Conservation (phyloP, 2,888 invertebrate species). For the Netelia melanura region DNA sequence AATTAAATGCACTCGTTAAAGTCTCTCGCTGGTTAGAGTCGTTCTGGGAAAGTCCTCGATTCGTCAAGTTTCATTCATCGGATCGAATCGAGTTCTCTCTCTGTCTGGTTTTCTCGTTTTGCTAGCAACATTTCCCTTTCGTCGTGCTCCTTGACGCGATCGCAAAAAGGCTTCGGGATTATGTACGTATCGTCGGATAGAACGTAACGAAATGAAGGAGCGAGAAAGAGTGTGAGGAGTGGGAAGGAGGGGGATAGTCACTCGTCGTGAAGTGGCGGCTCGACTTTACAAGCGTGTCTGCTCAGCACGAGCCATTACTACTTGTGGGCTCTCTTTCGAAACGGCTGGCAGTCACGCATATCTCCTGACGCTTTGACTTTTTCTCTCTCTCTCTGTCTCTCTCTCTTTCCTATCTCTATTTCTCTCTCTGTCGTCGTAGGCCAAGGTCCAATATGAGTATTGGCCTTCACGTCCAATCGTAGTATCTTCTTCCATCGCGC, state of each 20-base stretch:
- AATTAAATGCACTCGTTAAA: background rate
- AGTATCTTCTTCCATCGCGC: slow-evolving; percentile 26
- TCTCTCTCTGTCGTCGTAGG: slow-evolving; percentile 31
- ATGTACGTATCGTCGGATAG: background rate
- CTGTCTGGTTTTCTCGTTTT: background rate
- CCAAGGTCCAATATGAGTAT: slow-evolving; percentile 56
- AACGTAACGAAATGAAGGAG: background rate
- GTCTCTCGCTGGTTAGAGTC: background rate
- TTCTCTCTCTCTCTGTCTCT: background rate
- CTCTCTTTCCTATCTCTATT: background rate
- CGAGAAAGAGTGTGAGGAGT: slow-evolving; percentile 5
- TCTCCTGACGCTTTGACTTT: slow-evolving; percentile 16
- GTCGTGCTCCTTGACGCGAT: slow-evolving; percentile 27
- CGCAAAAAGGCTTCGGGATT: slow-evolving; percentile 39
- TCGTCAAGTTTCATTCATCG: background rate
- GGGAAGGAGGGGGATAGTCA: slow-evolving; percentile 6
- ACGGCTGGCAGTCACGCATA: slow-evolving; percentile 62
- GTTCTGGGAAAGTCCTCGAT: slow-evolving; percentile 3
- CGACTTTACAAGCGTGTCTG: slow-evolving; percentile 38
- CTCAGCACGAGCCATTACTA: slow-evolving; percentile 55
- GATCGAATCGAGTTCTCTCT: slow-evolving; percentile 2
- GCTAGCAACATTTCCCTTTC: background rate
- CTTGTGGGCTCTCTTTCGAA: slow-evolving; percentile 51
- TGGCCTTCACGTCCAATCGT: slow-evolving; percentile 45
- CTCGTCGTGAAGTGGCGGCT: slow-evolving; percentile 25